Base-by-base conservation (phyloP, 2,113 vertebrate genomes). In the Atrichornis clamosus region DNA sequence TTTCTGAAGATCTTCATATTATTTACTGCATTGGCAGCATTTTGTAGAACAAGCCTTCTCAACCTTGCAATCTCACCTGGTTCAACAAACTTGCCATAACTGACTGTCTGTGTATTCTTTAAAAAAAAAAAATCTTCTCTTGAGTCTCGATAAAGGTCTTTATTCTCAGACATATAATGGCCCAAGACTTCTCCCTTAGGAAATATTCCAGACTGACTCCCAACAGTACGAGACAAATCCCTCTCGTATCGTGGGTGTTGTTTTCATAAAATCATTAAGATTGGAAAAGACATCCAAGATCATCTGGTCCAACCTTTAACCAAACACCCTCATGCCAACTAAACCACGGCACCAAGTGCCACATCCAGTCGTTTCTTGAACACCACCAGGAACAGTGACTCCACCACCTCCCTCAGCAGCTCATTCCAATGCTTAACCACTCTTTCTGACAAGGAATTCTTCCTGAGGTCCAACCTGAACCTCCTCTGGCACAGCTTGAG, bases 341-440 rank as follows among this genome's bases (percentile, higher is more conserved):
- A 53, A 75, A 41, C 28, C 14, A 22, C 30, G 12, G 11, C 28
- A 52, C n/a, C 13, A 9, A 15, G 9, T 46, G 28, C 30, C 18
- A 3, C 4, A 2, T 82, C 53, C 23, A 30, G 13, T 14, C 0
- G 0, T 74, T 89, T 46, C 23, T 46, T 74, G 13, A 59, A 20
- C 27, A 24, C 27, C 27, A 73, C 8, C 8, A 44, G 28, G 28
- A 42, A 4, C 0, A 1, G 21, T 42, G 59, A 27, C 8, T 33
- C 35, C 22, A 42, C 9, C 24, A 41, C 24, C 24, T 20, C 15
- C 32, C 52, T 59, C 59, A 8, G 10, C 37, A 39, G 8, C 33
- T 12, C 37, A 20, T 44, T 74, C 37, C 19, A 33, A 13, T 50
- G 33, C 28, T 65, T 41, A 32, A 7, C 21, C 3, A 17, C 28